Evolutionary conservation across 2,797 vertebrate genomes (phyloP).

Genomic region (Champsocephalus gunnari): DNA sequence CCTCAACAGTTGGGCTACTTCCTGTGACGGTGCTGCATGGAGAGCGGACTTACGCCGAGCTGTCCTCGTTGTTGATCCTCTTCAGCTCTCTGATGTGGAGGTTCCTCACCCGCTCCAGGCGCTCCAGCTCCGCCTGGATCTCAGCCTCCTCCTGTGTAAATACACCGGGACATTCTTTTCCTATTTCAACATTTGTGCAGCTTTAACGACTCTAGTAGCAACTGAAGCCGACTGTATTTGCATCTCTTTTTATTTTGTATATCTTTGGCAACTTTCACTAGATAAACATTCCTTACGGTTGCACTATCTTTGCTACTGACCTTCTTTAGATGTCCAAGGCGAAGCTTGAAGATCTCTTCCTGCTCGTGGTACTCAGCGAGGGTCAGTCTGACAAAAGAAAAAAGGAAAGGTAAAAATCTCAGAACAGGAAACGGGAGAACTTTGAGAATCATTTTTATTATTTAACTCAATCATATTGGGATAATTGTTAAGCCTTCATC

Average conservation of each 20-base stretch:
- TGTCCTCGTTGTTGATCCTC: conserved; percentile 99
- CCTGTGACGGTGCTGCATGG: not conserved
- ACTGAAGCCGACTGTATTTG: not conserved
- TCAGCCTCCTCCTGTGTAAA: conserved; percentile 94
- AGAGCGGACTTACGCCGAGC: conserved; percentile 91
- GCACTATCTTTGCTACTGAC: conserved; percentile 43
- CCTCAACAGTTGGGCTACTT: not conserved
- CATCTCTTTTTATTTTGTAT: not conserved
- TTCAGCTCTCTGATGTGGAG: conserved; percentile 99
- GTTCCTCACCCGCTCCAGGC: conserved; percentile 97
- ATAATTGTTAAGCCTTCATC: too few relatives aligned
- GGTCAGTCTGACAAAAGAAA: conserved; percentile 87
- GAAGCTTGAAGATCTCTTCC: conserved; percentile 99
- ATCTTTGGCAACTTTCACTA: not conserved
- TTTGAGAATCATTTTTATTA: not conserved
- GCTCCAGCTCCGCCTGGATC: conserved; percentile 98
- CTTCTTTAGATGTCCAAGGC: conserved; percentile 95
- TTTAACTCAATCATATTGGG: not conserved
- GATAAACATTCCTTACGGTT: not conserved
- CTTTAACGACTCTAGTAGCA: not conserved
- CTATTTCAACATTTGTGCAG: not conserved
- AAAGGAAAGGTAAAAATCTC: not conserved
- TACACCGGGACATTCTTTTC: not conserved
- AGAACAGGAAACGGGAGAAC: not conserved
- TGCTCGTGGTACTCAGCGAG: conserved; percentile 98